Base-by-base conservation (phyloP, 2,888 invertebrate genomes). In the Syrphus vitripennis region DNA sequence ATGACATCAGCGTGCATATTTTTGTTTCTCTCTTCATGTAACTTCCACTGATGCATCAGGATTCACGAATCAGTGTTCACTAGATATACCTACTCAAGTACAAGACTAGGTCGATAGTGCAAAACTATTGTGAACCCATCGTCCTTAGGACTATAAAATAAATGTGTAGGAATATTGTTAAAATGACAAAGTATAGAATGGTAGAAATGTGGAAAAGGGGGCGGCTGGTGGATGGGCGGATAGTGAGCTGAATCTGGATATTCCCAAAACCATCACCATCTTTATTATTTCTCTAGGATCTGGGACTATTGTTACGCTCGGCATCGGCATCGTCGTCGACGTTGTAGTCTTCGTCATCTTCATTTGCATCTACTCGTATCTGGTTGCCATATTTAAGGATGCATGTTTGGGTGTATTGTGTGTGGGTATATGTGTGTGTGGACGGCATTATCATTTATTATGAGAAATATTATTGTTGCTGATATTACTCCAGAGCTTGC, bases 381-480 rank as follows among this genome's bases (percentile, higher is more conserved):
- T 55, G 21, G 29, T 14, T 7, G 12, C 19, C 48, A 37, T 63
- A 29, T 79, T n/a, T n/a, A 42, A 61, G 31, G 29, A 16, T 55
- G 10, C 59, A 16, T 19, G 57, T 65, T n/a, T 19, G 21, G 19
- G 6, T 48, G 10, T 75, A n/a, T 12, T 40, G 40, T 63, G 29
- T 65, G n/a, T 7, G 24, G 59, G 29, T 53, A 9, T 57, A 34
- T 53, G 67, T 72, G 26, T 59, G 31, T 76, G 45, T 53, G 59
- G n/a, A 34, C 24, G 48, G 61, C 72, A 81, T 84, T 84, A 84
- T 81, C 84, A 77, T 84, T 84, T 76, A 77, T 84, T 81, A 77
- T 72, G 81, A 61, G 81, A 50, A 81, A 81, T 84, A 84, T 84
- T 84, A 84, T 84, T 84, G 84, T 84, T 84, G 81, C 81, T 81